Evolutionary conservation across 2,888 invertebrate species (phyloP), one percentile per base, ranked within the genome.

Genomic region (Drosophila robusta): DNA sequence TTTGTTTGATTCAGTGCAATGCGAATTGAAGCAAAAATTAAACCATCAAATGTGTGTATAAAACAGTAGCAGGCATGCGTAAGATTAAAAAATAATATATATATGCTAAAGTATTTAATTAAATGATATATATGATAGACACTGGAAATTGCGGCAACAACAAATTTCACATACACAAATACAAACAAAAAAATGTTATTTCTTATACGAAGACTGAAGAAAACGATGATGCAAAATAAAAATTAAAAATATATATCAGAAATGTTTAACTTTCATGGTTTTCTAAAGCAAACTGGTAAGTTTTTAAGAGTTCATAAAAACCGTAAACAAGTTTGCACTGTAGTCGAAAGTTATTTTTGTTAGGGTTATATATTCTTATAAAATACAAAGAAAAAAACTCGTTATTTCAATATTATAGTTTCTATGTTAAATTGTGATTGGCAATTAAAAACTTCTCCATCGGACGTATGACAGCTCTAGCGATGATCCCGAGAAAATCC

Each of bases 201-300:
- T 91, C 91, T 91, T 91, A 90, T 91, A 91, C 90, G 90, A 91
- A 91, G 91, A 91, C 91, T 91, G 91, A 91, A 84, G 86, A 85
- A 90, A 83, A 86, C 65, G 89, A 87, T 87, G 85, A 90, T 80
- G 90, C 77, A 87, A 89, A 85, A 75, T 73, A 56, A 80, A 76
- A 74, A 57, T 68, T 61, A 54, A 73, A 66, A 61, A 74, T 49
- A 55, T 26, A 46, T 38, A 63, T 14, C 22, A 39, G 36, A 34
- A 8, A 7, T 1, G 24, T 12, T 18, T 38, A 34, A 26, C 5
- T 8, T 3, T 6, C 0, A 3, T 11, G 1, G 12, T 4, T 16
- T 8, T 7, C 12, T 12, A 11, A 16, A 52, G 5, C 4, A 32
- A 32, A 32, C 8, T 2, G 45, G 7, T 26, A 24, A 6, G 6